Percentiles rank a stretch among this genome's conserved stretches.
These are phyloP conservation scores for Diogma glabrata DNA, from an alignment of 2,888 invertebrate species.

Conservation along the genomic window DNA sequence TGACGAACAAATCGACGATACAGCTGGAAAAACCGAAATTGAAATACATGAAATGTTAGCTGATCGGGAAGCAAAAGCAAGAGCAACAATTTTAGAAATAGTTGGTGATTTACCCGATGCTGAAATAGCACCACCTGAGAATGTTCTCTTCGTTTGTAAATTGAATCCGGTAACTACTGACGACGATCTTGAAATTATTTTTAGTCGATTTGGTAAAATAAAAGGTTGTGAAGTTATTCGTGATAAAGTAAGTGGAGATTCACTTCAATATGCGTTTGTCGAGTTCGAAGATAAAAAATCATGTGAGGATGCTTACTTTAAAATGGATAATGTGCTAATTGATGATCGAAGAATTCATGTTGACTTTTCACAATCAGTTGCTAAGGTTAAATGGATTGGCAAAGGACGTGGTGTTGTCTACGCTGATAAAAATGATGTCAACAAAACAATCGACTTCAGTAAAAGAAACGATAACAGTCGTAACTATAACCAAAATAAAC, in stretches of 20 bases:
- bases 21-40: constrained; percentile 67
- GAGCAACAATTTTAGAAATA: constrained; percentile 96
- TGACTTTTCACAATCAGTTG: constrained; percentile 97
- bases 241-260: constrained; percentile 85
- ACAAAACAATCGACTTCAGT: constrained; percentile 15
- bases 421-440: constrained; percentile 17
- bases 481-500: neutral
- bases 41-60: constrained; percentile 81
- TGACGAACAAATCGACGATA: constrained; percentile 88
- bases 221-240: constrained; percentile 91
- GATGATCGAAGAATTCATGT: constrained; percentile 98
- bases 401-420: constrained; percentile 66
- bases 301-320: constrained; percentile 97
- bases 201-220: constrained; percentile 90
- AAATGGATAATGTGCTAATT: constrained; percentile 99
- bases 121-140: constrained; percentile 96
- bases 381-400: constrained; percentile 84
- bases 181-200: constrained; percentile 95
- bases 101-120: constrained; percentile 96
- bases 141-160: constrained; percentile 98
- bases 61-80: constrained; percentile 87
- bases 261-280: constrained; percentile 97
- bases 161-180: constrained; percentile 96
- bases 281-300: constrained; percentile 87
- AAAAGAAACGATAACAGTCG: neutral